phyloP scores from a whole-genome alignment of 2,113 vertebrate genomes.

The Mobula hypostoma region DNA sequence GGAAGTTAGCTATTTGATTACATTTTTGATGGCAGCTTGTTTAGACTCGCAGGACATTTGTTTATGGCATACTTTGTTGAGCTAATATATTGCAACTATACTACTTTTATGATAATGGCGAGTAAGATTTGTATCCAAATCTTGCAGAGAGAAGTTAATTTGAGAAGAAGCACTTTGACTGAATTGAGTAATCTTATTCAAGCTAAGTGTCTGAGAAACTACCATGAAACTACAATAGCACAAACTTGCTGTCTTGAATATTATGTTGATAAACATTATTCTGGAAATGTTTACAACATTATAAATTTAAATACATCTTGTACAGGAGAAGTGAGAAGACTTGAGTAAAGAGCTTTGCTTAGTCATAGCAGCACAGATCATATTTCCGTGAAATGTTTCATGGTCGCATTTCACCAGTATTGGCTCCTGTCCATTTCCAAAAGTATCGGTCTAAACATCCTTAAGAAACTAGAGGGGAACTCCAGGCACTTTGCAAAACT shows the following conservation, averaged over 20 bases:
- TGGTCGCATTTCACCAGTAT: background rate
- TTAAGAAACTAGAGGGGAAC: background rate
- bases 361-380: background rate
- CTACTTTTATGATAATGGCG: background rate
- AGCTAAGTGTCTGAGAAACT: no score
- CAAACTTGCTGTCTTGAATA: background rate
- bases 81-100: background rate
- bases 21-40: background rate
- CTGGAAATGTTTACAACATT: background rate
- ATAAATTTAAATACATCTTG: background rate
- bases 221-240: no score
- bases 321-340: background rate
- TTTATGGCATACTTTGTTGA: background rate
- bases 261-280: background rate
- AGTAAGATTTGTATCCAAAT: background rate
- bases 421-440: slow-evolving; percentile 2
- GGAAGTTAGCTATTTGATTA: background rate
- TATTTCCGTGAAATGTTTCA: background rate
- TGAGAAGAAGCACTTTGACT: background rate
- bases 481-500: background rate
- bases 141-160: background rate
- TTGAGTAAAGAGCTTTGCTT: background rate
- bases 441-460: background rate
- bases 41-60: background rate
- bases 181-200: no score